Evolutionary conservation across 1,140 invertebrate genomes (phyloP).

Genomic region (Melipona quadrifasciata): DNA sequence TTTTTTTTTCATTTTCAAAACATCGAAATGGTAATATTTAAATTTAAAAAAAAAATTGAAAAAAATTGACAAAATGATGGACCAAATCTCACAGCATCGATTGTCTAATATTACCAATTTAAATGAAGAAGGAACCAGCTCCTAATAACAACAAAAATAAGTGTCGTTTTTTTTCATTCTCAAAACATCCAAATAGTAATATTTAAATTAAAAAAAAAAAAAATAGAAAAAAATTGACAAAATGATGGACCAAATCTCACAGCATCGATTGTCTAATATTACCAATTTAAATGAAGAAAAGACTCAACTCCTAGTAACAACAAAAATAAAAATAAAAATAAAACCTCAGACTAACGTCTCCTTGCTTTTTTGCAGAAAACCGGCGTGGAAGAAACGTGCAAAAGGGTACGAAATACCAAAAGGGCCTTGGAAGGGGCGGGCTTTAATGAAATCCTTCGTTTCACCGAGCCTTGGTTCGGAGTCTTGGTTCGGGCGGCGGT

Average conservation of each 20-base stretch:
- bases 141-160: neutral
- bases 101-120: neutral
- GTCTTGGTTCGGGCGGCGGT: neutral
- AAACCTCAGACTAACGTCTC: neutral
- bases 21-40: neutral
- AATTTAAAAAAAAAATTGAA: neutral
- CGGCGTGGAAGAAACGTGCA: conserved; percentile 16
- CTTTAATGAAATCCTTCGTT: conserved; percentile 43
- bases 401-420: conserved; percentile 24
- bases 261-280: neutral
- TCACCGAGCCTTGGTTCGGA: neutral
- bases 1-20: too few relatives aligned
- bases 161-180: too few relatives aligned
- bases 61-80: neutral
- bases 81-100: neutral
- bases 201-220: neutral
- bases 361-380: conserved; percentile 2
- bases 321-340: neutral
- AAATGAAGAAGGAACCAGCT: neutral
- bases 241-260: neutral
- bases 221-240: too few relatives aligned
- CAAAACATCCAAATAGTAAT: neutral
- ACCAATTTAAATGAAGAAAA: neutral
- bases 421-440: neutral
- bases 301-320: neutral